Base-by-base conservation (phyloP, 2,113 vertebrate genomes). In the Bambusicola thoracicus region DNA sequence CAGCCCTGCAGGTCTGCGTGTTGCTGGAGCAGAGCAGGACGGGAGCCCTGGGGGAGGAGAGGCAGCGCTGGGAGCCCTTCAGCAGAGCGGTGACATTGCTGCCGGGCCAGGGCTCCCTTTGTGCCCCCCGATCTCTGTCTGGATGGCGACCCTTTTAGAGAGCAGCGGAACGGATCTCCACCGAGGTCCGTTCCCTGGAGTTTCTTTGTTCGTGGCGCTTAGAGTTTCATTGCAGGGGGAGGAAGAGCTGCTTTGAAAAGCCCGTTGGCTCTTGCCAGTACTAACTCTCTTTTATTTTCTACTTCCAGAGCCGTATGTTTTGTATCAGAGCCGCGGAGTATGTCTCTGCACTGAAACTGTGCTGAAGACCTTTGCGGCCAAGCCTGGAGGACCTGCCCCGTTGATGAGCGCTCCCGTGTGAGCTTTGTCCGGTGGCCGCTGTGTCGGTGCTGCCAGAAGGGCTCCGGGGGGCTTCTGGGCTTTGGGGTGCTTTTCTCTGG, bases 151-250 rank as follows among this genome's bases (percentile, higher is more conserved):
- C 90, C 94, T 87, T 93, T 97, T 82, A 81, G 44, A 90, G 80
- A 89, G 87, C 91, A 96, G 94, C 8, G 43, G 90, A 92, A 94
- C 48, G 61, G 93, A 94, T 96, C 93, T 92, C 91, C 94, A 90
- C 43, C 8, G 11, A 92, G 85, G 96, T 96, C 93, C 40, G 56
- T 94, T 89, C 95, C 95, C 94, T 68, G 91, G 90, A 89, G 95
- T 83, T 92, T 43, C 91, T 93, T 94, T 96, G 95, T 95, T 94
- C 1, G 0, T 13, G 0, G 68, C 1, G 4, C 89, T 72, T 93
- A 94, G 95, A 72, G 61, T 96, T 96, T 77, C 85, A 13, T 96
- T 93, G 94, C 94, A 88, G 94, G 91, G 94, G 85, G 96, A 94
- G 93, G 94, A 94, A 95, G 91, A 94, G 93, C 13, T 0, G 75